Conservation (phyloP, 1,140 invertebrate genomes). For the Diachasmimorpha longicaudata region DNA sequence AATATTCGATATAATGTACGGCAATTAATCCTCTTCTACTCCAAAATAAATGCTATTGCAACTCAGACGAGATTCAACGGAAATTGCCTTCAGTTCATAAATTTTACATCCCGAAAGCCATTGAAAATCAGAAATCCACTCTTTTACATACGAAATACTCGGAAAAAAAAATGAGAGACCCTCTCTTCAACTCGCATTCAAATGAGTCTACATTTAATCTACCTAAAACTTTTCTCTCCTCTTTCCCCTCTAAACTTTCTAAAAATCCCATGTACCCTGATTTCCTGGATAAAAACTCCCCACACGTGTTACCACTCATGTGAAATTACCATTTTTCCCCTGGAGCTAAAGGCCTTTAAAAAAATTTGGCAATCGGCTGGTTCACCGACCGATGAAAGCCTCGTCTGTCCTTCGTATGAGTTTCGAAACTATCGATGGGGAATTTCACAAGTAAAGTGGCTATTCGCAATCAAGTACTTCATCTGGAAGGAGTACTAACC, state of each 20-base stretch:
- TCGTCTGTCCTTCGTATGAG: neutral
- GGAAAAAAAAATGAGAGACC: no score
- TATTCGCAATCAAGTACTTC: neutral
- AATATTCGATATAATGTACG: no score
- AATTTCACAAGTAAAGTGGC: neutral
- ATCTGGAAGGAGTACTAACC: neutral
- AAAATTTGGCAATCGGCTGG: neutral
- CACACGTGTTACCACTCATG: neutral
- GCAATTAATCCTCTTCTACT: no score
- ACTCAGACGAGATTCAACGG: no score
- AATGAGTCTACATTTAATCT: neutral
- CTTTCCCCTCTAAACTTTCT: neutral
- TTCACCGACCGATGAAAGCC: neutral
- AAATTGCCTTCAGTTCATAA: no score
- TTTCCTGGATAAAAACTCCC: neutral
- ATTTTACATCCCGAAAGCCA: no score
- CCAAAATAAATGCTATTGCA: no score
- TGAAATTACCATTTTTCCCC: neutral
- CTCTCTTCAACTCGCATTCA: no score
- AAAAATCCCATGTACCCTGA: neutral
- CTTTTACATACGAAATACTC: no score
- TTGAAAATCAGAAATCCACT: no score
- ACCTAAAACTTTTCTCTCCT: neutral
- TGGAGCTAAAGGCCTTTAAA: neutral
- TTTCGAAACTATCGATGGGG: neutral